Evolutionary conservation across 2,888 invertebrate genomes (phyloP).

Genomic region (Brachynemurus nebulosus): DNA sequence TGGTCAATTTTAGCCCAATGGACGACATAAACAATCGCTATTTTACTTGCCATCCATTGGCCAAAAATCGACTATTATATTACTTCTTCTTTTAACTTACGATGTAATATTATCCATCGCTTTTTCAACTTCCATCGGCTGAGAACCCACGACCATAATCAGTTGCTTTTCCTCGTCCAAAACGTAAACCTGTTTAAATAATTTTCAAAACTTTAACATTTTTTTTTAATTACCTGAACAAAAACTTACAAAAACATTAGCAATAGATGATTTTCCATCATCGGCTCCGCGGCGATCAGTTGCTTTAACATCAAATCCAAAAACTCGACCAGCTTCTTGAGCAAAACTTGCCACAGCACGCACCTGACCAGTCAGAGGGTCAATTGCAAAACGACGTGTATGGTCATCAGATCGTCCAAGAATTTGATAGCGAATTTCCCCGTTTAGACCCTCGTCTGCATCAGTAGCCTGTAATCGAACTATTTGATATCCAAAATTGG

Average conservation of each 20-base stretch:
- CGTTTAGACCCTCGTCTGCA: constrained; percentile 58
- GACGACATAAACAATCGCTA: no score
- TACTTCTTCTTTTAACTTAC: constrained; percentile 31
- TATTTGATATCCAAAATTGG: constrained; percentile 69
- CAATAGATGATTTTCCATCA: constrained; percentile 69
- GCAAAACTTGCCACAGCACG: constrained; percentile 55
- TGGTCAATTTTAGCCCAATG: no score
- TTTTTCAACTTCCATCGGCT: constrained; percentile 61
- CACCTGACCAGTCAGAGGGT: constrained; percentile 61
- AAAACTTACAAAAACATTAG: constrained; percentile 67
- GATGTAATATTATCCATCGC: constrained; percentile 54
- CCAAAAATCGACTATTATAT: no score
- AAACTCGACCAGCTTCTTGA: constrained; percentile 58
- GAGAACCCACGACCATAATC: constrained; percentile 60
- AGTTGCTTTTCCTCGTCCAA: constrained; percentile 69
- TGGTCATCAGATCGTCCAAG: constrained; percentile 49
- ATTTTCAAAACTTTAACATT: background rate
- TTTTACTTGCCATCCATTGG: no score
- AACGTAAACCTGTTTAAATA: constrained; percentile 51
- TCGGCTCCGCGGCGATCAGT: constrained; percentile 69
- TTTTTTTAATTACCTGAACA: background rate
- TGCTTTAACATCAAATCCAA: constrained; percentile 78
- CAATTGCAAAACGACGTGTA: constrained; percentile 61
- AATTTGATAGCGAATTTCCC: constrained; percentile 68
- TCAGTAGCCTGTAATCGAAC: constrained; percentile 65